Base-by-base conservation (phyloP, 2,797 vertebrate genomes). In the Melanotaenia parkinsoni region DNA sequence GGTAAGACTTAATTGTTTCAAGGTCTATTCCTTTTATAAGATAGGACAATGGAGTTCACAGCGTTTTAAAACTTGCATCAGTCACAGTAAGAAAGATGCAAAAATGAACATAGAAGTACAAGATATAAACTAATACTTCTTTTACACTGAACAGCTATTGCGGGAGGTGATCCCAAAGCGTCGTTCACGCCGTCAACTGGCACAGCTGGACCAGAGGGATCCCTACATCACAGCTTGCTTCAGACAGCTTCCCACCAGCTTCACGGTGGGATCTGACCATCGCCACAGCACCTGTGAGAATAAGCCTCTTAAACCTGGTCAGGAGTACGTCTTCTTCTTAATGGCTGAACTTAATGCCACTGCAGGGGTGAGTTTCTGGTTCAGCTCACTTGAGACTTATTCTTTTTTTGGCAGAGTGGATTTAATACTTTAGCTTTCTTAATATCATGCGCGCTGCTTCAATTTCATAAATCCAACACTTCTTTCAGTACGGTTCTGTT, bases 221-320 rank as follows among this genome's bases (percentile, higher is more conserved):
- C 96, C 98, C 26, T 99, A 96, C 92, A 95, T 99, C 1, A 95
- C 96, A 0, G 98, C 97, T 18, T 96, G 96, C 47, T 98, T 99
- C 88, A 95, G 91, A 20, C 93, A 93, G 33, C 92, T 99, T 72
- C 98, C 97, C 0, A 12, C 92, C 16, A 92, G 93, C 83, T 97
- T 98, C 93, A 95, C 93, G 3, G 91, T 99, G 38, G 98, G 98
- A 0, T 95, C 97, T 74, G 95, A 97, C 91, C 96, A 95, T 56
- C 94, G 93, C 51, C 95, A 96, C 0, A 96, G 95, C 35, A 96
- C 94, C 89, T 99, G 97, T 0, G 97, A 98, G 92, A 99, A 98
- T 94, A 95, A 95, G 58, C 93, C 95, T 62, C 93, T 99, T 53
- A 96, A 98, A 76, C 91, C 96, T 0, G 96, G 96, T 50, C 96